Evolutionary conservation across 2,888 invertebrate genomes (phyloP).

Genomic region (Sminthurinus aureus): DNA sequence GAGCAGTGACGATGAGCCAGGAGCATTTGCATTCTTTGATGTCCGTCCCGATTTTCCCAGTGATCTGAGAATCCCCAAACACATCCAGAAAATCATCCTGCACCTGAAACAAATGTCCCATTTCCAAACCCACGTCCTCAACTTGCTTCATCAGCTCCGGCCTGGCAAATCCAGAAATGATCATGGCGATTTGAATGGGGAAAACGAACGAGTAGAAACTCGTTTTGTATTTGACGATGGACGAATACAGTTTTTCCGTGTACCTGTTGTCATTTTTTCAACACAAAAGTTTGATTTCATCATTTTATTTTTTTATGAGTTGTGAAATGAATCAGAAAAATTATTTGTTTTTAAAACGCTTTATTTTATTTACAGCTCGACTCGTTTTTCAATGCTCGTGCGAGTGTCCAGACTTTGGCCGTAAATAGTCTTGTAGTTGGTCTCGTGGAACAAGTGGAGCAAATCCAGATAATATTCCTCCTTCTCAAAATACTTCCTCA

Average conservation of each 20-base stretch:
- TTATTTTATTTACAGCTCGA: background rate
- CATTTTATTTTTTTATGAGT: background rate
- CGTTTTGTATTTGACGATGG: background rate
- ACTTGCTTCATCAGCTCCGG: background rate
- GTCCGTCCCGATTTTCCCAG: constrained; percentile 1
- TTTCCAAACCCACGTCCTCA: background rate
- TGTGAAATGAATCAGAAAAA: background rate
- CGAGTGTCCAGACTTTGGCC: background rate
- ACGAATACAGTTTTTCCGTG: background rate
- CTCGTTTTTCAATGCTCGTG: background rate
- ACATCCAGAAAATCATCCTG: background rate
- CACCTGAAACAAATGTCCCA: background rate
- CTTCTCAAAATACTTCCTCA: background rate
- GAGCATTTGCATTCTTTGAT: background rate
- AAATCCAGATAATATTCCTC: background rate
- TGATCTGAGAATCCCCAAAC: background rate
- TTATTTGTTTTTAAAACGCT: background rate
- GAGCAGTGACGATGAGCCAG: background rate
- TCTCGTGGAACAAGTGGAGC: background rate
- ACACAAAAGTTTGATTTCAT: background rate
- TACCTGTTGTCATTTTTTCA: background rate
- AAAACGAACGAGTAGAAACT: background rate
- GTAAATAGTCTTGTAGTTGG: background rate
- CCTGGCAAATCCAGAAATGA: background rate
- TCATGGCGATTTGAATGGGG: background rate